These are phyloP conservation scores for Thomomys bottae DNA, from an alignment of 2,113 vertebrate genomes.

Conservation along the genomic window DNA sequence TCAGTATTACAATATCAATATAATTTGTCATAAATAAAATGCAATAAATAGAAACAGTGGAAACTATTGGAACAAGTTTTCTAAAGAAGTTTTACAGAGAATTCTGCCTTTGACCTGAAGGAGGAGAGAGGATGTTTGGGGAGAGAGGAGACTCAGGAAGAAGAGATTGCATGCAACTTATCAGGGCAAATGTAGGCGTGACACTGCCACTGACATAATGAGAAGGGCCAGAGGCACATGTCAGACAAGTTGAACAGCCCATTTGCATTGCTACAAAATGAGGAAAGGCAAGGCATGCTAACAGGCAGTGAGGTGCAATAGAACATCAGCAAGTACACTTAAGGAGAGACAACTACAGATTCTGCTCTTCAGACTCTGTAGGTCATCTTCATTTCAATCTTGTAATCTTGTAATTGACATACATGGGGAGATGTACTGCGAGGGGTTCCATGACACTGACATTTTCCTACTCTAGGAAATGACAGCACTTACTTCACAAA, in stretches of 20 bases:
- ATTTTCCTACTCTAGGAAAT: not conserved
- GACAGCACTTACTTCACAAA: not conserved
- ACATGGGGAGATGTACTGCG: not conserved
- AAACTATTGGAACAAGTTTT: not conserved
- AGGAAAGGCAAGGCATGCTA: not conserved
- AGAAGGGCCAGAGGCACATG: not conserved
- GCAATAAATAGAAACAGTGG: not conserved
- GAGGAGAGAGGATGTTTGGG: not conserved
- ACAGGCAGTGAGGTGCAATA: not conserved
- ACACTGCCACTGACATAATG: not conserved
- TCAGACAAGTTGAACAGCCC: not conserved
- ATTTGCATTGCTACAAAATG: not conserved
- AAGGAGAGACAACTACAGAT: not conserved
- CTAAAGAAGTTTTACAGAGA: not conserved
- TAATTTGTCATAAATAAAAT: not conserved
- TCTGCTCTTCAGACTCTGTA: not conserved
- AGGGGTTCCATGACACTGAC: not conserved
- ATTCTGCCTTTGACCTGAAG: not conserved
- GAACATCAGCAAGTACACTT: not conserved
- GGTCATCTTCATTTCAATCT: not conserved
- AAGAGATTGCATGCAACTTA: not conserved
- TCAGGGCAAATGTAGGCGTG: not conserved
- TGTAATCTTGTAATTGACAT: not conserved
- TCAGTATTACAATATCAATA: no score
- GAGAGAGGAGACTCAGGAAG: not conserved